Evolutionary conservation across 1,140 invertebrate genomes (phyloP).

Genomic region (Saccostrea glomerata): DNA sequence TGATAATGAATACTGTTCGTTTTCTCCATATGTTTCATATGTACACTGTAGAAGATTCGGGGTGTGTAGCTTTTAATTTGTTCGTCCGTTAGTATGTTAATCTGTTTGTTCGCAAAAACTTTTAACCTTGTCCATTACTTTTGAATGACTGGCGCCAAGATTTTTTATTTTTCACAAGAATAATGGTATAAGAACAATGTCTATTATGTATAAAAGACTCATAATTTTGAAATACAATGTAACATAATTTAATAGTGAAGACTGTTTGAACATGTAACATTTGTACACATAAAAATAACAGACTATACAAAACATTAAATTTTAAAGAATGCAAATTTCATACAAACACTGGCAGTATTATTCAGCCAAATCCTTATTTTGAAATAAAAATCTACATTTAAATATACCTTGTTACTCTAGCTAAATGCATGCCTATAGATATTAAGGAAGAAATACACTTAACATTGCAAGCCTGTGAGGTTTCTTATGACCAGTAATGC

Average conservation of each 20-base stretch:
- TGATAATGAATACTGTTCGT: no score
- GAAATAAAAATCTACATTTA: not conserved
- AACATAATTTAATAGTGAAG: not conserved
- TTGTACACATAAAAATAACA: not conserved
- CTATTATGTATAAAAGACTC: no score
- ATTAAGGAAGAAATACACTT: not conserved
- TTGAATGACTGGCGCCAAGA: no score
- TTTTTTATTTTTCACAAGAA: no score
- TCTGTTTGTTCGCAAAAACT: no score
- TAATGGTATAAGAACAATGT: no score
- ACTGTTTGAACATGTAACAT: not conserved
- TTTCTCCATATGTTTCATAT: no score
- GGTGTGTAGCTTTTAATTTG: no score
- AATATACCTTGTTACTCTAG: not conserved
- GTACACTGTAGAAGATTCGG: no score
- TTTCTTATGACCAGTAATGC: not conserved
- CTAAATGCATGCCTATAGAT: not conserved
- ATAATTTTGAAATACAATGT: not conserved
- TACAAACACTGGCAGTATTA: not conserved
- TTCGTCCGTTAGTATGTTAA: no score
- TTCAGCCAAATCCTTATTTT: not conserved
- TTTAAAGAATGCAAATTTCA: not conserved
- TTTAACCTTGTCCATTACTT: no score
- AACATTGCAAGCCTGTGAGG: not conserved
- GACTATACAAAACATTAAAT: not conserved